Evolutionary conservation across 2,797 vertebrate species (phyloP), one percentile per base, ranked within the genome.

Genomic region (Pseudomugil gertrudae): DNA sequence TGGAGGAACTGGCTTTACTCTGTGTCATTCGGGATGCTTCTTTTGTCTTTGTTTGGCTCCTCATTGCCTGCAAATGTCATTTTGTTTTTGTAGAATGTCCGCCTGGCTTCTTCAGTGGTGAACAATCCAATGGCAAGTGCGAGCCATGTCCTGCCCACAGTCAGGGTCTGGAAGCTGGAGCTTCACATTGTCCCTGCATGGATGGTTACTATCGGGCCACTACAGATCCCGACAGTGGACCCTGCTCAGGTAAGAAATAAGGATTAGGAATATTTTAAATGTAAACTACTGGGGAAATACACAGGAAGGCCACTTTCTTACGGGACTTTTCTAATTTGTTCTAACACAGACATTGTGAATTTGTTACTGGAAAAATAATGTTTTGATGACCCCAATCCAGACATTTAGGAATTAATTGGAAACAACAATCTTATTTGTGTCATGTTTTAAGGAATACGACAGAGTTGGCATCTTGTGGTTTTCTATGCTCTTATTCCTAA

Each of bases 61-160:
- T 80, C n/a, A 82, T 84, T 8, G 17, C 14, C 21, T 51, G 76
- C 38, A 78, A 86, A 68, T 84, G 23, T 80, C 60, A 26, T 63
- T 43, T 56, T 81, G 5, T 88, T 54, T 89, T 70, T 84, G 11
- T 90, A 98, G 97, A 94, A 32, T 99, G 97, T 77, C 85, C 89
- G 0, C 79, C 94, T 0, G 96, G 96, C 32, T 96, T 92, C 91
- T 99, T 97, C 87, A 98, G 97, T 90, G 86, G 92, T 0, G 68
- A 85, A 0, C 87, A 87, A 1, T 95, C 95, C 1, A 75, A 74
- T 0, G 80, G 83, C 5, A 69, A 64, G 65, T 98, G 97, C 66
- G 69, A 87, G 52, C 84, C 76, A 2, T 98, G 97, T 72, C 97
- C 97, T 0, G 63, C 67, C 5, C 90, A 97, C 86, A 97, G 96